Evolutionary conservation across 2,888 invertebrate genomes (phyloP).

Genomic region (Caenorhabditis sp.): DNA sequence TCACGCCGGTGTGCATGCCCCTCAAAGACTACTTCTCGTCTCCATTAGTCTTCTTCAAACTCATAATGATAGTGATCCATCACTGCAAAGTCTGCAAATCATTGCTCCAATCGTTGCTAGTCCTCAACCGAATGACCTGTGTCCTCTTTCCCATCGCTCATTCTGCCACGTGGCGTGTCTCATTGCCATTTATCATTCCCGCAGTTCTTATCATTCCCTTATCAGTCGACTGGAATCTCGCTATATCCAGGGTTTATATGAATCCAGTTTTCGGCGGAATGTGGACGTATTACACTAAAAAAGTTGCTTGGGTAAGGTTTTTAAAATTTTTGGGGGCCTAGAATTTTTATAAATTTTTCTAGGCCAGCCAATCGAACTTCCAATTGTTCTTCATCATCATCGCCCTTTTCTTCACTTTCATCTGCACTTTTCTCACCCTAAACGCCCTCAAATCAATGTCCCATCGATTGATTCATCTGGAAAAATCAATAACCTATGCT

Average conservation of each 20-base stretch:
- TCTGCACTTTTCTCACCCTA: slow-evolving; percentile 23
- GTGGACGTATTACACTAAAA: slow-evolving; percentile 33
- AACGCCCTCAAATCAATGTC: too few relatives aligned
- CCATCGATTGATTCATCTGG: too few relatives aligned
- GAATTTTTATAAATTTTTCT: too few relatives aligned
- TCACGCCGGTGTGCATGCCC: slow-evolving; percentile 11
- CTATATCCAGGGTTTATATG: slow-evolving; percentile 30
- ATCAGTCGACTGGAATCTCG: slow-evolving; percentile 23
- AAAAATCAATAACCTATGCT: too few relatives aligned
- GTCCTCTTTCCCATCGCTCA: slow-evolving; percentile 5
- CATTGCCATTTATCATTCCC: neutral
- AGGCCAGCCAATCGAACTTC: slow-evolving; percentile 36
- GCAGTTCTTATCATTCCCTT: slow-evolving; percentile 11
- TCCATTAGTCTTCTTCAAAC: slow-evolving; percentile 18
- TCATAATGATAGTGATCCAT: slow-evolving; percentile 8
- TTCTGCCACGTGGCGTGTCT: neutral
- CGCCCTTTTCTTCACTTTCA: slow-evolving; percentile 1
- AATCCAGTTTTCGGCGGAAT: slow-evolving; percentile 25
- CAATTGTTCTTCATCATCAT: slow-evolving; percentile 12
- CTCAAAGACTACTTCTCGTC: neutral
- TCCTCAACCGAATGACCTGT: slow-evolving; percentile 21
- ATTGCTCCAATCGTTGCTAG: slow-evolving; percentile 14
- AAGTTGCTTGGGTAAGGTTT: slow-evolving; percentile 20
- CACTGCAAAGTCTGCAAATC: slow-evolving; percentile 28
- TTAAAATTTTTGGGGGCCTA: too few relatives aligned